Evolutionary conservation across 2,797 vertebrate genomes (phyloP).

Genomic region (Benthosema pterotum): DNA sequence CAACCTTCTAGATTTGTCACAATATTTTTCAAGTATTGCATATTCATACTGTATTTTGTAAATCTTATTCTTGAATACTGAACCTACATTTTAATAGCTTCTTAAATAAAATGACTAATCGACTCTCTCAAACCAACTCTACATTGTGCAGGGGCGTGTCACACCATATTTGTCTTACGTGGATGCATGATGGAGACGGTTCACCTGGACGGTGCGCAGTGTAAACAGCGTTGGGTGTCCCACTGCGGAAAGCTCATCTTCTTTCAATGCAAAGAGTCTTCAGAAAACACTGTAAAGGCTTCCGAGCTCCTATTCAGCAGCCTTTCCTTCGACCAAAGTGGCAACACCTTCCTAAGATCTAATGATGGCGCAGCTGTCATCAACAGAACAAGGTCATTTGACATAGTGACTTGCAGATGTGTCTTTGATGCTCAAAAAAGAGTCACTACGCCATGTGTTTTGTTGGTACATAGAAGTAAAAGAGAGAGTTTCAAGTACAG

Average conservation of each 20-base stretch:
- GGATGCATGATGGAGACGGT: conserved; percentile 44
- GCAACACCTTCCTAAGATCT: conserved; percentile 75
- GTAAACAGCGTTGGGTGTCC: conserved; percentile 59
- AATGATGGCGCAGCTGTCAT: conserved; percentile 69
- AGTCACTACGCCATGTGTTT: conserved; percentile 77
- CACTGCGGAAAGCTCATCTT: conserved; percentile 82
- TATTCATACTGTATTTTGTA: too few relatives aligned
- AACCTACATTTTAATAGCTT: too few relatives aligned
- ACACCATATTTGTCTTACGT: background rate
- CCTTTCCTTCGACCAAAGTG: conserved; percentile 74
- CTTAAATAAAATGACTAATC: too few relatives aligned
- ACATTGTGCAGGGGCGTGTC: too few relatives aligned
- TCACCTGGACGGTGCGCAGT: background rate
- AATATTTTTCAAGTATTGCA: too few relatives aligned
- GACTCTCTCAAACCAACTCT: too few relatives aligned
- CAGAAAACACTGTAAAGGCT: conserved; percentile 29
- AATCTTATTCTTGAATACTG: too few relatives aligned
- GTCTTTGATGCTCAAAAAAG: conserved; percentile 75
- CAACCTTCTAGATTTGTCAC: too few relatives aligned
- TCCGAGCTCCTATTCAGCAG: conserved; percentile 72
- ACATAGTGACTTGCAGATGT: conserved; percentile 78
- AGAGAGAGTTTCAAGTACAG: conserved; percentile 72
- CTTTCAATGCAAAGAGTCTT: conserved; percentile 74
- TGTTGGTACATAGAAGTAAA: conserved; percentile 72
- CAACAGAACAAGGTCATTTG: conserved; percentile 49